Conservation (phyloP, 1,140 invertebrate genomes). For the Papilio polyxenes region DNA sequence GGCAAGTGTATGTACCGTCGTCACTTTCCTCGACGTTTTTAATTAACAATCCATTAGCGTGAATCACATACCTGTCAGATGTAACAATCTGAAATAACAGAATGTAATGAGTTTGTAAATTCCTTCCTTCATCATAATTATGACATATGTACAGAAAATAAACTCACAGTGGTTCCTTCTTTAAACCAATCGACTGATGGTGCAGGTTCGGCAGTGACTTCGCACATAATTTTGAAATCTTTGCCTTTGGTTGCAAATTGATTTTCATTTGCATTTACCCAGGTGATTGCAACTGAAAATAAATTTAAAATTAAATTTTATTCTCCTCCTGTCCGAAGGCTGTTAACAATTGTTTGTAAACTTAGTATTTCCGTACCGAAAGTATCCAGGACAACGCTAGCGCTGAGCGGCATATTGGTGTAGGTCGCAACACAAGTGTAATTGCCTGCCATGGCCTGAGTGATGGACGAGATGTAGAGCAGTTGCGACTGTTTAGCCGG, state of each 20-base stretch:
- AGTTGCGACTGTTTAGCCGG: constrained; percentile 81
- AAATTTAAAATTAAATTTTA: constrained; percentile 45
- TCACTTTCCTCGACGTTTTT: constrained; percentile 89
- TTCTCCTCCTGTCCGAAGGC: not conserved
- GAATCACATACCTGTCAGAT: constrained; percentile 87
- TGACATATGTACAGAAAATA: not conserved
- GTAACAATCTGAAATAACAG: constrained; percentile 78
- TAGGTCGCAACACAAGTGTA: constrained; percentile 92
- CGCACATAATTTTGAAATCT: constrained; percentile 90
- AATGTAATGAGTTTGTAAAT: constrained; percentile 32
- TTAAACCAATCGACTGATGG: constrained; percentile 92
- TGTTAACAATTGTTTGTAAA: constrained; percentile 19
- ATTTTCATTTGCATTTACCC: constrained; percentile 90
- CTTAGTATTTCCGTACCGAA: constrained; percentile 82
- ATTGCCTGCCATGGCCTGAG: constrained; percentile 87
- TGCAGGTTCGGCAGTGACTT: constrained; percentile 91
- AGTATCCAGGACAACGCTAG: constrained; percentile 86
- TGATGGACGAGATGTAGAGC: constrained; percentile 88
- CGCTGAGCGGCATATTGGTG: constrained; percentile 84
- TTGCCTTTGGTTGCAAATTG: constrained; percentile 90
- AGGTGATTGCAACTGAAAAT: constrained; percentile 89
- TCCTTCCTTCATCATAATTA: constrained; percentile 10
- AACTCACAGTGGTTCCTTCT: constrained; percentile 84
- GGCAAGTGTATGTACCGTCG: constrained; percentile 92
- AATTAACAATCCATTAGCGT: constrained; percentile 88